Base-by-base conservation (phyloP, 2,113 vertebrate genomes). In the Cricetomys ansorgei region DNA sequence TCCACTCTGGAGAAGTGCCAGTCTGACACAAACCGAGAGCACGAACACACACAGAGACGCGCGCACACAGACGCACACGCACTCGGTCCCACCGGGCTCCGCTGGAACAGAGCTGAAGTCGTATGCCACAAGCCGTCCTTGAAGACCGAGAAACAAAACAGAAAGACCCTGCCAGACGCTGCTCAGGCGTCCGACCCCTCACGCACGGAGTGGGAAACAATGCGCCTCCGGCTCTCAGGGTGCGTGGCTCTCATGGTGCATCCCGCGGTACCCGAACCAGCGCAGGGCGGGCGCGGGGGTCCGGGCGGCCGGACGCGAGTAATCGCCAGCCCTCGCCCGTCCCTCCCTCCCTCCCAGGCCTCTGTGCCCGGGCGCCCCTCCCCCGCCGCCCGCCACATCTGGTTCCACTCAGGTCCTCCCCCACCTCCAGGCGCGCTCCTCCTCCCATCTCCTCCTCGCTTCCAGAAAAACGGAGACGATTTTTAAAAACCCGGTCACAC, bases 391-490 rank as follows among this genome's bases (percentile, higher is more conserved):
- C 91, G 96, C 96, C 98, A 99, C 99, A 99, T 99, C 99, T 99
- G 99, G 98, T 99, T 99, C 98, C 98, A 99, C 99, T 99, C 99
- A 99, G 97, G 85, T 98, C 97, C 97, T 86, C 80, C 69, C 89
- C 95, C 91, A 91, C 86, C 84, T 94, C 96, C 91, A 65, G 45
- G 67, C 86, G 77, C 89, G 70, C 94, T 48, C 69, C 89, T 95
- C 65, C 94, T 67, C 95, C 76, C 80, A 27, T 77, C 93, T 57
- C 79, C 92, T 65, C 89, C 75, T 91, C 50, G 89, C 88, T 72
- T 31, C 45, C 89, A 37, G 94, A 95, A 86, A 64, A 91, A 91
- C 72, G 21, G 76, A 94, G 93, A 59, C 43, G 84, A 89, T 40
- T 96, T 97, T 94, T 91, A 37, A 96, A 96, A 89, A 81, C 92